phyloP scores from a whole-genome alignment of 1,140 invertebrate genomes.

The Drosophila ficusphila region DNA sequence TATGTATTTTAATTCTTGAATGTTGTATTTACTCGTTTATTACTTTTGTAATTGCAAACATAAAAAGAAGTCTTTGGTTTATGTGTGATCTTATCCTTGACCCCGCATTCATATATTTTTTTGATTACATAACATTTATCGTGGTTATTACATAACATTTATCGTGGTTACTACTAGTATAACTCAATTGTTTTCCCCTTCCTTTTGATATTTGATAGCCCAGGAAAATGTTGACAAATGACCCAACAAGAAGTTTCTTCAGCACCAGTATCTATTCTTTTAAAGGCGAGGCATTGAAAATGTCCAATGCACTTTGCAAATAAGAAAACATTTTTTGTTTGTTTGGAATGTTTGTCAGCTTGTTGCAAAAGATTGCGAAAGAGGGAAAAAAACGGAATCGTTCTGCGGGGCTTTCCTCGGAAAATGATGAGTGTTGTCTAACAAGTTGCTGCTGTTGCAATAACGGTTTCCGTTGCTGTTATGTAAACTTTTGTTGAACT shows the following conservation, averaged over 20 bases:
- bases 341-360: slow-evolving; percentile 57
- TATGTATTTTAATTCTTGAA: no score
- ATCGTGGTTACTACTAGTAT: slow-evolving; percentile 46
- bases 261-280: neutral
- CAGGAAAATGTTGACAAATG: slow-evolving; percentile 72
- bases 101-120: slow-evolving; percentile 15
- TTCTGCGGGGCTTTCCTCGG: slow-evolving; percentile 20
- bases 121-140: slow-evolving; percentile 68
- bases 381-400: slow-evolving; percentile 1
- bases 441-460: slow-evolving; percentile 59
- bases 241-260: slow-evolving; percentile 33
- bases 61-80: no score
- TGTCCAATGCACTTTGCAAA: slow-evolving; percentile 66
- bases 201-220: slow-evolving; percentile 64
- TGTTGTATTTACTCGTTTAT: neutral
- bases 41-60: no score
- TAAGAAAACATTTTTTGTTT: slow-evolving; percentile 39
- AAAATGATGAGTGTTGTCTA: slow-evolving; percentile 72
- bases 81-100: neutral
- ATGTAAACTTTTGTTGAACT: slow-evolving; percentile 69
- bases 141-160: slow-evolving; percentile 67
- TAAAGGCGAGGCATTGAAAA: slow-evolving; percentile 33
- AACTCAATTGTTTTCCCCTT: neutral
- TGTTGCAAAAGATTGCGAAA: slow-evolving; percentile 44
- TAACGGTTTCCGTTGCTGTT: slow-evolving; percentile 65